A percentile compares a stretch with the other conserved stretches of the same genome.
phyloP scores from a whole-genome alignment of 2,113 vertebrate genomes.

The Trichechus manatus region DNA sequence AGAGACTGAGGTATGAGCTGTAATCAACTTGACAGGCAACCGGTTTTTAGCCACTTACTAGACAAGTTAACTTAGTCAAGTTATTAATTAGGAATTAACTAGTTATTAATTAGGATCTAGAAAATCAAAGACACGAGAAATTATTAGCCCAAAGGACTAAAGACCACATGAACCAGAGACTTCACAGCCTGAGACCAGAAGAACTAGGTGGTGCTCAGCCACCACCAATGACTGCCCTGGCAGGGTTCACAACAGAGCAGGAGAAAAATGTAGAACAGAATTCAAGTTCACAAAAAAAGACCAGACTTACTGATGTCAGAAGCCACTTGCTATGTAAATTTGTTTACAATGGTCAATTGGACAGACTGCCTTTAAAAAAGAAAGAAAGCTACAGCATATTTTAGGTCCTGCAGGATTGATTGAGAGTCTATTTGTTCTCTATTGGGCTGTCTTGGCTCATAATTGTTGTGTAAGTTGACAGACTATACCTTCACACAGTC shows the following conservation, averaged over 20 bases:
- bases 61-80: not conserved
- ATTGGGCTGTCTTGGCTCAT: not conserved
- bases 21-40: no score
- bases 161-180: no score
- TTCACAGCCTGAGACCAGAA: no score
- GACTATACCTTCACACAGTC: not conserved
- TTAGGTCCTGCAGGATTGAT: not conserved
- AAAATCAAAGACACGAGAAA: no score
- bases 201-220: no score
- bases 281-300: no score
- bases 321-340: not conserved
- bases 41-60: not conserved
- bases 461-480: not conserved
- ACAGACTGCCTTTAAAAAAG: not conserved
- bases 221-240: no score
- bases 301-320: not conserved
- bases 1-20: not conserved
- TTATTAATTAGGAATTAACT: not conserved
- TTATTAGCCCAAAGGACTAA: no score
- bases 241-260: no score
- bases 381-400: accelerated
- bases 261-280: no score
- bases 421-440: not conserved
- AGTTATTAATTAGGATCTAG: no score
- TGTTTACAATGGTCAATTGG: not conserved